Percentiles rank a stretch among this genome's conserved stretches.
phyloP scores from a whole-genome alignment of 1,140 invertebrate species.

The Solen grandis region DNA sequence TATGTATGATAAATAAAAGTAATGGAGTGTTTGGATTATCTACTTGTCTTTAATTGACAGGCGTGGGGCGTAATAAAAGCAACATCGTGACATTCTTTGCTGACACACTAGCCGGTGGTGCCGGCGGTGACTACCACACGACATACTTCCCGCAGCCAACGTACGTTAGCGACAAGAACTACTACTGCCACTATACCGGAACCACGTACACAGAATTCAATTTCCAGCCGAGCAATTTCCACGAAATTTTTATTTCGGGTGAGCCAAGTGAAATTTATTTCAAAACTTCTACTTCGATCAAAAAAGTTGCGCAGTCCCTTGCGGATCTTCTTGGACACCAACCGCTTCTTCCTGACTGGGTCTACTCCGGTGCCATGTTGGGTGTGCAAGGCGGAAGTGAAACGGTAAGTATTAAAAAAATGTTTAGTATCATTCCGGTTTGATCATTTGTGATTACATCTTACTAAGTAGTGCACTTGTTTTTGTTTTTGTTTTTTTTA shows the following conservation, averaged over 20 bases:
- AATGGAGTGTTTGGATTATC: too few relatives aligned
- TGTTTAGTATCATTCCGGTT: neutral
- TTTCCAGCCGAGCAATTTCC: slow-evolving; percentile 67
- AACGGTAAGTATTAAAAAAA: slow-evolving; percentile 41
- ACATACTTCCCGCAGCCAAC: slow-evolving; percentile 80
- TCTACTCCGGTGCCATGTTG: slow-evolving; percentile 77
- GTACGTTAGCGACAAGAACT: slow-evolving; percentile 75
- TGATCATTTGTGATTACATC: neutral
- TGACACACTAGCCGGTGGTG: slow-evolving; percentile 63
- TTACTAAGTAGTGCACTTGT: neutral
- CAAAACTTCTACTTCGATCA: slow-evolving; percentile 51
- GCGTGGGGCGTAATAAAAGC: slow-evolving; percentile 74
- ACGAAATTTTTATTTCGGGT: slow-evolving; percentile 74
- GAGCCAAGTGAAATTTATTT: slow-evolving; percentile 56
- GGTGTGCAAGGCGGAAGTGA: slow-evolving; percentile 79
- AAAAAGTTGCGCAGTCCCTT: slow-evolving; percentile 65
- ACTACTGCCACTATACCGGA: slow-evolving; percentile 71
- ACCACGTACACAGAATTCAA: slow-evolving; percentile 75
- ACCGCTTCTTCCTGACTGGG: slow-evolving; percentile 78
- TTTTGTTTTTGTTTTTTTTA: too few relatives aligned
- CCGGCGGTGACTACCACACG: slow-evolving; percentile 80
- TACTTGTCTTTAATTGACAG: slow-evolving; percentile 50
- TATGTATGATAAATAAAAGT: too few relatives aligned
- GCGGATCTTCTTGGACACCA: slow-evolving; percentile 64
- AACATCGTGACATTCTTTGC: slow-evolving; percentile 74